These are phyloP conservation scores for Vidua macroura DNA, from an alignment of 2,113 vertebrate genomes.

Conservation along the genomic window DNA sequence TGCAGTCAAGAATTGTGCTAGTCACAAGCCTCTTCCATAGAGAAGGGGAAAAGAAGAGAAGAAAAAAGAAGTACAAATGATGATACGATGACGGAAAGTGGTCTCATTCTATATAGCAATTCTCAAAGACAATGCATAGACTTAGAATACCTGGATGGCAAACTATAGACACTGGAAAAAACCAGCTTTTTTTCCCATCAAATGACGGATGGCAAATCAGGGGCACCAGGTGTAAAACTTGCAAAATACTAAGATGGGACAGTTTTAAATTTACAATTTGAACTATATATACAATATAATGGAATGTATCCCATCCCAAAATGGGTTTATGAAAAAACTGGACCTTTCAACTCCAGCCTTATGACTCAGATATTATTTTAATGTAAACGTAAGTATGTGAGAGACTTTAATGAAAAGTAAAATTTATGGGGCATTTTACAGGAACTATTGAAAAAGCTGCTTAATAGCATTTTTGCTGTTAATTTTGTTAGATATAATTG, in stretches of 20 bases:
- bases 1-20: conserved; percentile 65
- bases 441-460: conserved; percentile 45
- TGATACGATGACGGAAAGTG: conserved; percentile 22
- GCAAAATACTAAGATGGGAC: conserved; percentile 70
- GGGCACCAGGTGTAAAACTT: conserved; percentile 59
- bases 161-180: conserved; percentile 7
- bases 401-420: conserved; percentile 59
- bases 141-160: conserved; percentile 39
- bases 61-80: conserved; percentile 14
- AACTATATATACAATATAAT: conserved; percentile 74
- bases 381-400: conserved; percentile 39
- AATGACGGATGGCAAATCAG: conserved; percentile 35
- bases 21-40: conserved; percentile 65
- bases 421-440: conserved; percentile 50
- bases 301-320: conserved; percentile 76
- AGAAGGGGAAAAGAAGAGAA: neutral
- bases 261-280: conserved; percentile 66
- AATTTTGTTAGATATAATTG: conserved; percentile 64
- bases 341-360: conserved; percentile 56
- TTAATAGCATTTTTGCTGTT: conserved; percentile 46
- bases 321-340: conserved; percentile 65
- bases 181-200: neutral
- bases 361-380: conserved; percentile 39
- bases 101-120: neutral
- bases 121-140: conserved; percentile 47